Evolutionary conservation across 92 coral and sea anemone genomes (phyloP).

Genomic region (Bergia sp.): DNA sequence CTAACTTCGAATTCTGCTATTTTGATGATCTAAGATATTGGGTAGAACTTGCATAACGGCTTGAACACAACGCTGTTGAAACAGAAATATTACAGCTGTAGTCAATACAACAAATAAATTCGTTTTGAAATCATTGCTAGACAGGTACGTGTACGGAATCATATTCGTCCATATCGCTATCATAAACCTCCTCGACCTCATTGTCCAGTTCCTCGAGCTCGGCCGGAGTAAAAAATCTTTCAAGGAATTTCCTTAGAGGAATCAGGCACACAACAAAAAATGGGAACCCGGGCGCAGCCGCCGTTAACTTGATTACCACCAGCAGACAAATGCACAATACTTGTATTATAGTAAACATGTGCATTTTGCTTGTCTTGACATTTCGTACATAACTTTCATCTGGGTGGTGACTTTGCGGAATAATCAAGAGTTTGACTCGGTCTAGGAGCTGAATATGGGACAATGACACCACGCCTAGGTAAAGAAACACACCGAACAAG

Average conservation of each 20-base stretch:
- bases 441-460: conserved; percentile 93
- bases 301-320: conserved; percentile 76
- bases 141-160: conserved; percentile 91
- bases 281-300: conserved; percentile 80
- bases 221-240: conserved; percentile 71
- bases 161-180: conserved; percentile 93
- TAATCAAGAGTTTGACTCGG: conserved; percentile 80
- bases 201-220: conserved; percentile 92
- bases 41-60: not conserved
- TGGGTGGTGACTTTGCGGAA: conserved; percentile 88
- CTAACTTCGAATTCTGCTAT: not conserved
- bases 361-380: conserved; percentile 90
- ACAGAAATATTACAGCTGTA: not conserved
- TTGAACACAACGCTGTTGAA: not conserved
- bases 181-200: conserved; percentile 90
- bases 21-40: not conserved
- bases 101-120: too few species aligned
- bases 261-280: conserved; percentile 89
- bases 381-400: conserved; percentile 79
- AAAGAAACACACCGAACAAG: conserved; percentile 90
- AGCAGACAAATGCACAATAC: conserved; percentile 73
- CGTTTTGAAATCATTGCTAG: conserved; percentile 22
- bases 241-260: conserved; percentile 84
- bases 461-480: conserved; percentile 88
- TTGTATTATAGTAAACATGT: conserved; percentile 87